Conservation (phyloP, 2,888 invertebrate species). For the Calliscelio sp. region DNA sequence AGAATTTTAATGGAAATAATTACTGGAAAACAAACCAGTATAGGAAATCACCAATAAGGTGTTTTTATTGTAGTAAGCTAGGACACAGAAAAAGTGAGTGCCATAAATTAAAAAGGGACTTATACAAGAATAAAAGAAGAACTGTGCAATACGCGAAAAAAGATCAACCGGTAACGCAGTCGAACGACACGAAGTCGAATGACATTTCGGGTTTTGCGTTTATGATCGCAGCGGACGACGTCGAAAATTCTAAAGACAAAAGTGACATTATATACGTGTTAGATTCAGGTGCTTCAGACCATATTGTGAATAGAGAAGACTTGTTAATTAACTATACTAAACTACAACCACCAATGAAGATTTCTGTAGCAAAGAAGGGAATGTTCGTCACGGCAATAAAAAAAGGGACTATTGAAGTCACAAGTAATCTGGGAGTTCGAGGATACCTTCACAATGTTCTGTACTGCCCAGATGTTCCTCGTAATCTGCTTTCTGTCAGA, state of each 20-base stretch:
- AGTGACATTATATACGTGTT: constrained; percentile 52
- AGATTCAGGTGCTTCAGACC: constrained; percentile 74
- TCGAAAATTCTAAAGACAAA: background rate
- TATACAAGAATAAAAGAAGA: constrained; percentile 9
- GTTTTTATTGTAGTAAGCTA: constrained; percentile 79
- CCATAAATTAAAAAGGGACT: constrained; percentile 72
- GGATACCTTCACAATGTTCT: background rate
- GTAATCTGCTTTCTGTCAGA: background rate
- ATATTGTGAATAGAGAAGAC: constrained; percentile 67
- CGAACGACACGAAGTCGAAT: background rate
- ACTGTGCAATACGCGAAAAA: background rate
- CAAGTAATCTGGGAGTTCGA: background rate
- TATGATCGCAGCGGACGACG: background rate
- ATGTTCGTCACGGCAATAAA: constrained; percentile 61
- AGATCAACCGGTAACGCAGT: background rate
- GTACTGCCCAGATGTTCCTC: background rate
- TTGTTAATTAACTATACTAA: constrained; percentile 26
- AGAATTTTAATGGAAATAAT: background rate
- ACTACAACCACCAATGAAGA: constrained; percentile 53
- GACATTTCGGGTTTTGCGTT: background rate
- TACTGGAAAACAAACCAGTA: too few relatives aligned
- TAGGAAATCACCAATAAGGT: constrained; percentile 52
- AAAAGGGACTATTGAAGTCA: constrained; percentile 33
- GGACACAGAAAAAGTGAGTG: constrained; percentile 80
- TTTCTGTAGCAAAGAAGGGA: constrained; percentile 62